Conservation (phyloP, 2,888 invertebrate species). For the Orchesella flavescens region DNA sequence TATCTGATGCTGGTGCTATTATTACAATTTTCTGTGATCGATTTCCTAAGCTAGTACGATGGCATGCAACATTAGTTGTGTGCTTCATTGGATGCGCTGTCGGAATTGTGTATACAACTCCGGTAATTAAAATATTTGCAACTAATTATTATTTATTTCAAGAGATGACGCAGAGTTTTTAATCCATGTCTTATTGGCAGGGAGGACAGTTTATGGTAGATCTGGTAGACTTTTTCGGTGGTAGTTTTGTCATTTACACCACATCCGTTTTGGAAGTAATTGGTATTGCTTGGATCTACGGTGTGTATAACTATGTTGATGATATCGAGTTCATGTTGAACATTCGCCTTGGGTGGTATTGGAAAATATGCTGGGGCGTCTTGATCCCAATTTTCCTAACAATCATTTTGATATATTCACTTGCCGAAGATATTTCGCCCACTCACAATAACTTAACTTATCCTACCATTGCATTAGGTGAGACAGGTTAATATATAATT, state of each 20-base stretch:
- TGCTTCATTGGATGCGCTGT: slow-evolving; percentile 78
- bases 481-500: too few relatives aligned
- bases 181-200: too few relatives aligned
- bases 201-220: slow-evolving; percentile 80
- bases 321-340: slow-evolving; percentile 88
- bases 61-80: slow-evolving; percentile 78
- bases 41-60: slow-evolving; percentile 79
- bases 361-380: too few relatives aligned
- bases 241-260: slow-evolving; percentile 79
- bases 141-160: too few relatives aligned
- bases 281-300: slow-evolving; percentile 79
- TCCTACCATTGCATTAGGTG: too few relatives aligned
- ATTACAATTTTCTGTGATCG: slow-evolving; percentile 82
- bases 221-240: slow-evolving; percentile 79
- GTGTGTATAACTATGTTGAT: slow-evolving; percentile 80
- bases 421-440: too few relatives aligned
- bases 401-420: too few relatives aligned
- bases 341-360: too few relatives aligned
- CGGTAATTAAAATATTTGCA: slow-evolving; percentile 2
- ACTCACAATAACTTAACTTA: too few relatives aligned
- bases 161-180: too few relatives aligned
- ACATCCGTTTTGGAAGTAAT: slow-evolving; percentile 78
- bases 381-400: too few relatives aligned
- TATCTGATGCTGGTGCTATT: slow-evolving; percentile 81
- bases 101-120: slow-evolving; percentile 81